phyloP scores from a whole-genome alignment of 2,797 vertebrate species.

The Microctenopoma lineatum region DNA sequence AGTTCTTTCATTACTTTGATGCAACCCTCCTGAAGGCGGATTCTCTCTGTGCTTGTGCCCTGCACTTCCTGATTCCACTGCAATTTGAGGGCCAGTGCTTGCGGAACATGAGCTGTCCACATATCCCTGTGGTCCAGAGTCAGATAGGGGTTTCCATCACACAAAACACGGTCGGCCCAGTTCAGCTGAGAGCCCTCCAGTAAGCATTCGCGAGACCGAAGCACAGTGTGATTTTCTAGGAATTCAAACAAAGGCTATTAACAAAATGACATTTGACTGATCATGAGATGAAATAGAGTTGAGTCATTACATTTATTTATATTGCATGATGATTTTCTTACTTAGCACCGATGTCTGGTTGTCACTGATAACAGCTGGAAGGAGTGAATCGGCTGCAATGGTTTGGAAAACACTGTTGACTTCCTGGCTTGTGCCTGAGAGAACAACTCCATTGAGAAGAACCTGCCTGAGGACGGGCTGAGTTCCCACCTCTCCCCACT shows the following conservation, averaged over 20 bases:
- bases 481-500: conserved; percentile 51
- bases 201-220: conserved; percentile 72
- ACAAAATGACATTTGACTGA: neutral
- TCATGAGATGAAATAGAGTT: neutral
- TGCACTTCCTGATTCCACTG: conserved; percentile 52
- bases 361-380: conserved; percentile 1
- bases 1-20: conserved; percentile 63
- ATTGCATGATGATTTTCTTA: conserved; percentile 37
- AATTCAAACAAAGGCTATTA: neutral
- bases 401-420: conserved; percentile 47
- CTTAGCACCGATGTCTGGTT: conserved; percentile 49
- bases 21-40: conserved; percentile 70
- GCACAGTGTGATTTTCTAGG: conserved; percentile 63
- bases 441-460: conserved; percentile 59
- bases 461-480: conserved; percentile 47
- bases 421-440: conserved; percentile 37
- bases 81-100: conserved; percentile 56
- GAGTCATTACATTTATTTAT: neutral
- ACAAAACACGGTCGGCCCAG: conserved; percentile 68
- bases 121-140: conserved; percentile 57
- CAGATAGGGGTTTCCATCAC: conserved; percentile 66
- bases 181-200: conserved; percentile 64
- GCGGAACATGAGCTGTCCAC: conserved; percentile 64
- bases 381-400: conserved; percentile 35
- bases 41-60: conserved; percentile 37